A percentile compares a stretch with the other conserved stretches of the same genome.
Conservation (phyloP, 1,140 invertebrate genomes). For the Pentalonia nigronervosa region DNA sequence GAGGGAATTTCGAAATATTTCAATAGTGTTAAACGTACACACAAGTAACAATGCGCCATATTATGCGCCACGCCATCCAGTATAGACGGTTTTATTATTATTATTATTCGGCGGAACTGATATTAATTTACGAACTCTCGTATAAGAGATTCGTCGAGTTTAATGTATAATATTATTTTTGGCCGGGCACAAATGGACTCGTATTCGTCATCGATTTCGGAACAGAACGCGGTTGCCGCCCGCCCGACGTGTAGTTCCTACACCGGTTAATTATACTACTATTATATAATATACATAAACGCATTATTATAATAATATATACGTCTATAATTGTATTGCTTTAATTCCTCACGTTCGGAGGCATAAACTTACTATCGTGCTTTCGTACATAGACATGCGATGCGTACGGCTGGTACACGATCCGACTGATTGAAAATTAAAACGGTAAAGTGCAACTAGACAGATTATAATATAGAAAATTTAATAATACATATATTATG, state of each 20-base stretch:
- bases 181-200: not conserved
- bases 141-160: not conserved
- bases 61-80: not conserved
- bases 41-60: not conserved
- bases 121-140: no score
- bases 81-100: not conserved
- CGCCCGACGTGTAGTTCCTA: no score
- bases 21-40: not conserved
- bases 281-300: not conserved
- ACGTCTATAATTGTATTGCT: not conserved
- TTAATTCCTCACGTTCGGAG: not conserved
- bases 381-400: no score
- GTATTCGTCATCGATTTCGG: not conserved
- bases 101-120: no score
- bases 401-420: not conserved
- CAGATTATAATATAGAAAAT: not conserved
- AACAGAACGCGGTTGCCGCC: not conserved
- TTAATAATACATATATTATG: not conserved
- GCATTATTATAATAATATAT: not conserved
- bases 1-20: not conserved
- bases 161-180: no score
- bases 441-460: not conserved
- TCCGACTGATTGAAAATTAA: not conserved
- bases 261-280: not conserved
- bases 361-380: no score